These are phyloP conservation scores for Plutella xylostella DNA, from an alignment of 2,888 invertebrate species.

Conservation along the genomic window DNA sequence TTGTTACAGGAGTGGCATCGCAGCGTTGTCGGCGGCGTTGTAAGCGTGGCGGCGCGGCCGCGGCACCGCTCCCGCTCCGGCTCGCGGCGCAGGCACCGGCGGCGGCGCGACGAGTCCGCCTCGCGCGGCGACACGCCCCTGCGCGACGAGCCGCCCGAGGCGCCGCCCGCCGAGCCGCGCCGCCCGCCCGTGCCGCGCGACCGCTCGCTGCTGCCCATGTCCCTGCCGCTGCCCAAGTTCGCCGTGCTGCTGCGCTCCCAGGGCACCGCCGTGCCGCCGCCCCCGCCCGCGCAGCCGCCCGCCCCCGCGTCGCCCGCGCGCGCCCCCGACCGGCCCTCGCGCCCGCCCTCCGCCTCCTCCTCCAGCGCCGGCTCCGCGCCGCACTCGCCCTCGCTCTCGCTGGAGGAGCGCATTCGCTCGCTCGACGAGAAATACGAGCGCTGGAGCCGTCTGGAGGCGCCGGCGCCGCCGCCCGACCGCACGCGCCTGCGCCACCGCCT, in stretches of 20 bases:
- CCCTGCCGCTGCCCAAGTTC: conserved; percentile 89
- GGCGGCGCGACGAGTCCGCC: conserved; percentile 40
- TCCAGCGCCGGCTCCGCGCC: conserved; percentile 81
- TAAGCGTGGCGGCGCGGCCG: conserved; percentile 37
- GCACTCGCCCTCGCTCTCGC: conserved; percentile 74
- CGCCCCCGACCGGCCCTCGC: conserved; percentile 73
- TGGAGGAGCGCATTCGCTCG: conserved; percentile 92
- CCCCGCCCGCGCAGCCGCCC: conserved; percentile 45
- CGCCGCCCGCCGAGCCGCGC: conserved; percentile 78
- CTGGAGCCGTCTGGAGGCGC: conserved; percentile 78
- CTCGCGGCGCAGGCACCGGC: conserved; percentile 77
- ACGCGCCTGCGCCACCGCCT: conserved; percentile 78
- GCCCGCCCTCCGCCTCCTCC: conserved; percentile 79
- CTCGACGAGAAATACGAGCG: conserved; percentile 94
- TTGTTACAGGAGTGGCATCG: conserved; percentile 42
- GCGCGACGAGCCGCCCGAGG: conserved; percentile 82
- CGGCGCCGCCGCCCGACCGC: conserved; percentile 70
- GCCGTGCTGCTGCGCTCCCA: conserved; percentile 76
- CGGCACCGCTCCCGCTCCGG: conserved; percentile 60
- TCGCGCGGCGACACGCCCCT: conserved; percentile 89
- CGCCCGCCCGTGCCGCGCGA: conserved; percentile 68
- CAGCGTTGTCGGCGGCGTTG: conserved; percentile 28
- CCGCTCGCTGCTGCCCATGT: conserved; percentile 77
- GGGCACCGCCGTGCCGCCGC: conserved; percentile 59
- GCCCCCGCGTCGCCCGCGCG: conserved; percentile 68